Percentiles rank a stretch among this genome's conserved stretches.
Conservation (phyloP, 1,140 invertebrate genomes). For the Parasteatoda tepidariorum region DNA sequence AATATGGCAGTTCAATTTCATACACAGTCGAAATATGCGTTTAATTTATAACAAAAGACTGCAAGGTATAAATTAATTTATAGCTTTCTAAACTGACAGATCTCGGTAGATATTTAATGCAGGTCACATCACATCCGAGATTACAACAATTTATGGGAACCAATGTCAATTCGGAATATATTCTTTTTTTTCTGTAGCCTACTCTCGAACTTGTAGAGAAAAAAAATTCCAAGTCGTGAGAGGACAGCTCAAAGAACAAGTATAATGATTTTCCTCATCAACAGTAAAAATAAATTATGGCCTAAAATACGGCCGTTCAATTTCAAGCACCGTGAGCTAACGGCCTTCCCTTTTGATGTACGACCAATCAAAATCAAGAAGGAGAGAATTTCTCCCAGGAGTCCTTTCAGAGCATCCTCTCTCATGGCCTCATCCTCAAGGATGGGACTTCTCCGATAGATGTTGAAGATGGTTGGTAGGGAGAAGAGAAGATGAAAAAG, state of each 20-base stretch:
- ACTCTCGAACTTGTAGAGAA: background rate
- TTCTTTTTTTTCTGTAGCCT: background rate
- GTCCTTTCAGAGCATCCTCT: slow-evolving; percentile 9
- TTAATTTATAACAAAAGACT: too few relatives aligned
- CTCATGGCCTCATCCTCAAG: background rate
- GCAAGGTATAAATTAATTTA: too few relatives aligned
- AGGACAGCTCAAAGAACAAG: background rate
- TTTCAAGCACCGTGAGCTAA: slow-evolving; percentile 43
- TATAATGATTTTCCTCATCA: slow-evolving; percentile 11
- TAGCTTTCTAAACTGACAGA: too few relatives aligned
- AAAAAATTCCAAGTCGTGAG: background rate
- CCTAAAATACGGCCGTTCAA: slow-evolving; percentile 52
- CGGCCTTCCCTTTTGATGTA: slow-evolving; percentile 38
- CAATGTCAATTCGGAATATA: background rate
- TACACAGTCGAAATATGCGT: too few relatives aligned
- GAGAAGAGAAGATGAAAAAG: slow-evolving; percentile 16
- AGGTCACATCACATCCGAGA: background rate
- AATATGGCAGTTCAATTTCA: slow-evolving; percentile 58
- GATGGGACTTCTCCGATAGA: slow-evolving; percentile 26
- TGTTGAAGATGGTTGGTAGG: background rate
- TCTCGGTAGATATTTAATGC: background rate
- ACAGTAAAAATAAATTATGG: slow-evolving; percentile 59
- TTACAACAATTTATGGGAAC: background rate
- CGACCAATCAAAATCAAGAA: slow-evolving; percentile 59
- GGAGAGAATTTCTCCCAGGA: slow-evolving; percentile 47